These are phyloP conservation scores for Cryptomyrus ogoouensis DNA, from an alignment of 2,113 vertebrate species.

Conservation along the genomic window DNA sequence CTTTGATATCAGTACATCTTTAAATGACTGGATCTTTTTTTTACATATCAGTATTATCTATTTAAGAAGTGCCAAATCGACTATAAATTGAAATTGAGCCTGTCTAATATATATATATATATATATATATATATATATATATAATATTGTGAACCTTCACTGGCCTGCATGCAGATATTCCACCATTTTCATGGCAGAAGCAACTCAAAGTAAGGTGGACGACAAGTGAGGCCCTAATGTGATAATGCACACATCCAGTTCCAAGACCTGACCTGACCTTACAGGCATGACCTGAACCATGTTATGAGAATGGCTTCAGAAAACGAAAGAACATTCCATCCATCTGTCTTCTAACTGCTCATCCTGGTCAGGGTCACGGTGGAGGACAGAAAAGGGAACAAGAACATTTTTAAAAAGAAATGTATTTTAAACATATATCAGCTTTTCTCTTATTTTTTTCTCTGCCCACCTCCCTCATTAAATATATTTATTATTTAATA, in stretches of 20 bases:
- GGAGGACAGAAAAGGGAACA: not conserved
- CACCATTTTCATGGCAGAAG: not conserved
- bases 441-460: not conserved
- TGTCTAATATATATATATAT: slow-evolving; percentile 40
- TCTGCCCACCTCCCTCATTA: not conserved
- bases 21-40: slow-evolving; percentile 37
- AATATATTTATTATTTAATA: not conserved
- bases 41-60: slow-evolving; percentile 24
- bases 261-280: not conserved
- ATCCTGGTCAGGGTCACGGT: not conserved
- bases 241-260: not conserved
- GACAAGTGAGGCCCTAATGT: not conserved
- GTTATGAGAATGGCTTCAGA: not conserved
- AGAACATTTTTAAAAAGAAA: not conserved
- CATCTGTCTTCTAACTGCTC: not conserved
- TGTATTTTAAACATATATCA: not conserved
- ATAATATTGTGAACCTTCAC: slow-evolving; percentile 37
- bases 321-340: not conserved
- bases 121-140: slow-evolving; percentile 25
- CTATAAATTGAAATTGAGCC: not conserved
- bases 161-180: not conserved
- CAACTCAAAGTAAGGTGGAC: not conserved
- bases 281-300: not conserved
- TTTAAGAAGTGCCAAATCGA: not conserved
- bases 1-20: slow-evolving; percentile 72